These are phyloP conservation scores for Rhizoglyphus robini DNA, from an alignment of 1,140 invertebrate genomes.

Conservation along the genomic window DNA sequence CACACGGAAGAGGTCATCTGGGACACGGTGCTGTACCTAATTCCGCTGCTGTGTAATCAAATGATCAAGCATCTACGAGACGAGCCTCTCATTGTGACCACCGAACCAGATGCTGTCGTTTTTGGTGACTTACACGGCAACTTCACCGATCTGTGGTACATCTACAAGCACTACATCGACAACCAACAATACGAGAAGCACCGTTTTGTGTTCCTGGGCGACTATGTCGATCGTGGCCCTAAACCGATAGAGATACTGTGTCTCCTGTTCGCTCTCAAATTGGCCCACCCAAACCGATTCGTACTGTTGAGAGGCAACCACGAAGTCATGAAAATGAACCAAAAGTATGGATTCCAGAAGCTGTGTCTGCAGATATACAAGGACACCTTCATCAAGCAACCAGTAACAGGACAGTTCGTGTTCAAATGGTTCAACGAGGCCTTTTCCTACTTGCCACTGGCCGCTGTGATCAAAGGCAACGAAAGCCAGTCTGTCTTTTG, in stretches of 20 bases:
- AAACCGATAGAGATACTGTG: constrained; percentile 40
- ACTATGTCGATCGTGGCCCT: constrained; percentile 50
- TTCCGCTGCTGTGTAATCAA: neutral
- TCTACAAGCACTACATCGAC: constrained; percentile 47
- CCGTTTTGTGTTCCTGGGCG: constrained; percentile 48
- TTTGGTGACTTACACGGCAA: constrained; percentile 46
- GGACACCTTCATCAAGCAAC: neutral
- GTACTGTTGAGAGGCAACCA: constrained; percentile 49
- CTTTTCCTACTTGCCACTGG: neutral
- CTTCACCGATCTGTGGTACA: constrained; percentile 43
- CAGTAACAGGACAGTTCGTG: neutral
- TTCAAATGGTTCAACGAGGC: neutral
- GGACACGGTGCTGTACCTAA: neutral
- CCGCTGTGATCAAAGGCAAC: neutral
- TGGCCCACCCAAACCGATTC: constrained; percentile 44
- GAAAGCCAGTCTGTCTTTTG: neutral
- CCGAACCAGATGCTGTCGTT: neutral
- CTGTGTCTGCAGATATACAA: neutral
- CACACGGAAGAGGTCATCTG: neutral
- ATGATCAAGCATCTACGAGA: neutral
- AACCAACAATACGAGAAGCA: constrained; percentile 43
- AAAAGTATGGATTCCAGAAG: neutral
- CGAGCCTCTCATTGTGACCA: neutral
- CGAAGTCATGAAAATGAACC: constrained; percentile 36
- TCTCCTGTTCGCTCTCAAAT: constrained; percentile 50